Conservation (phyloP, 2,888 invertebrate species). For the Rhingia campestris region DNA sequence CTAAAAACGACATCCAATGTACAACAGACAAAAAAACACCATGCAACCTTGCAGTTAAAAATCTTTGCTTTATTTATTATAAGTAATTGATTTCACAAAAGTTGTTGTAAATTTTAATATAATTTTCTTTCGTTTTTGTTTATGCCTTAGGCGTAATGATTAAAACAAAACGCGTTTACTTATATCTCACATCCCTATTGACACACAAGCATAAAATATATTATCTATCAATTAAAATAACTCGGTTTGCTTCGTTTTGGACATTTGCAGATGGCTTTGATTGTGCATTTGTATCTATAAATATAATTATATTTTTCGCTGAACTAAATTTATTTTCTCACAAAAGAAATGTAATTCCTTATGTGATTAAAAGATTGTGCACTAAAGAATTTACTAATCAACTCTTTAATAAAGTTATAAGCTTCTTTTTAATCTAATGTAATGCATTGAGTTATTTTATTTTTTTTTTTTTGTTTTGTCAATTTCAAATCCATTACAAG, state of each 20-base stretch:
- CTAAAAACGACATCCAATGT: not conserved
- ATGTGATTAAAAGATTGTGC: conserved; percentile 61
- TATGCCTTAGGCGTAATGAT: conserved; percentile 34
- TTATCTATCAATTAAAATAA: conserved; percentile 5
- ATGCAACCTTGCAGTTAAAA: conserved; percentile 40
- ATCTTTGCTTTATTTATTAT: conserved; percentile 60
- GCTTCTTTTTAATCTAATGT: conserved; percentile 10
- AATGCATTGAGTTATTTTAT: conserved; percentile 3
- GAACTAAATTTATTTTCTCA: conserved; percentile 19
- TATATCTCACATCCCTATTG: conserved; percentile 22
- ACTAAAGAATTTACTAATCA: conserved; percentile 28
- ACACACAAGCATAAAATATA: conserved; percentile 36
- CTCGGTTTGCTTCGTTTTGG: conserved; percentile 17
- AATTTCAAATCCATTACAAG: conserved; percentile 67
- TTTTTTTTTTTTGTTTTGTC: conserved; percentile 3
- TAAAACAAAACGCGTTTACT: conserved; percentile 52
- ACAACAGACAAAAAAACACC: not conserved
- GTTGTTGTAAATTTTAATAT: conserved; percentile 51
- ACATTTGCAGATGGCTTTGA: conserved; percentile 59
- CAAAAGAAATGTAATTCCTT: conserved; percentile 7
- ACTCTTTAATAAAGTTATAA: conserved; percentile 15
- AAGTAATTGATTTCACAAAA: conserved; percentile 51
- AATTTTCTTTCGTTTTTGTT: conserved; percentile 17
- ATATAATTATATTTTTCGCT: conserved; percentile 5
- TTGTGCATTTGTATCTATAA: conserved; percentile 58